Base-by-base conservation (phyloP, 2,888 invertebrate genomes). In the Blomia tropicalis region DNA sequence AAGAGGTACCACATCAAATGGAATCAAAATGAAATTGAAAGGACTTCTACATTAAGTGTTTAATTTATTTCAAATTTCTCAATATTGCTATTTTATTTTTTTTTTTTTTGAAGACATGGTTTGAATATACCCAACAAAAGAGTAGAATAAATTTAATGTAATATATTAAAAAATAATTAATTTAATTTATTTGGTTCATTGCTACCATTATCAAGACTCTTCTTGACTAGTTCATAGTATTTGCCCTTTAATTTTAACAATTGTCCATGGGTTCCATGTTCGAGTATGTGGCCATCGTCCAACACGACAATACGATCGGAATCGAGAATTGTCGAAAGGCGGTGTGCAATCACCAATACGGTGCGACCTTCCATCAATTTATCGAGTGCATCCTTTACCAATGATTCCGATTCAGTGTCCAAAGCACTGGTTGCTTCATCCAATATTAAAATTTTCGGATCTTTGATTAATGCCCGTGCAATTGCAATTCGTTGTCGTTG, bases 401-500 rank as follows among this genome's bases (percentile, higher is more conserved):
- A 79, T 70, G 85, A 81, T 75, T 96, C 95, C 59, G 91, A 90
- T 68, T 89, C 87, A 0, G 89, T 83, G 77, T 93, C 93, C 67
- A 93, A 75, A 1, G 93, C 92, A 77, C 0, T 88, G 90, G 47
- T 95, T 77, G 1, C 93, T 91, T 0, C 93, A 73, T 95, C 95
- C 63, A 95, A 74, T 71, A 92, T 83, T 58, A 95, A 77, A 63
- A 91, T 79, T 2, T 84, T 81, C 0, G 95, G 93, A 72, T 89
- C 82, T 74, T 93, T 95, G 0, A 96, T 75, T 44, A 95, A 78
- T 0, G 95, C 95, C 62, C 95, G 76, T 0, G 95, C 95, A 66
- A 96, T 93, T 1, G 93, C 93, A 66, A 95, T 85, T 67, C 95
- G 77, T 72, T 95, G 93, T 68, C 91, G 87, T 75, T 93, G 93